Base-by-base conservation (phyloP, 1,140 invertebrate genomes). In the Thaumetopoea pityocampa region DNA sequence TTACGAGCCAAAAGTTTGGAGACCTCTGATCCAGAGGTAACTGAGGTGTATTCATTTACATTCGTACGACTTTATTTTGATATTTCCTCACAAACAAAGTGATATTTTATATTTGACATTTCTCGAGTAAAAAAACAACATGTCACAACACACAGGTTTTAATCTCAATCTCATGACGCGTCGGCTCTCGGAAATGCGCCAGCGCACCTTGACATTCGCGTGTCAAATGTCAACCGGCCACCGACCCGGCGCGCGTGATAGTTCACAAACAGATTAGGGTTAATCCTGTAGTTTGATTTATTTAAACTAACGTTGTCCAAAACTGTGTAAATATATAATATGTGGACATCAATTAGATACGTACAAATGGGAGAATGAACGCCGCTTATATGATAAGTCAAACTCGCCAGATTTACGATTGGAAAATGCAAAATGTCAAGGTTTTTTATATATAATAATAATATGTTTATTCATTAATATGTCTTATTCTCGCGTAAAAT, bases 211-310 rank as follows among this genome's bases (percentile, higher is more conserved):
- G 77, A 81, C 77, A 78, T 78, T 81, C 72, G 62, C 45, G 51
- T 81, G 77, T 81, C 73, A 81, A 81, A 81, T 81, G 77, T 78
- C 73, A 78, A 57, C 22, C 59, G 77, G 64, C 42, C 66, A 45
- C 49, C 51, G 69, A 78, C 56, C 71, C 56, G 28, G 42, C 32
- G 9, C 32, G 58, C 59, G 68, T 63, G 67, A 67, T 69, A 65
- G 54, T 65, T 62, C 51, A 49, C 22, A 36, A n/a, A 33, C 33
- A 51, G 35, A 50, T 57, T 53, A 55, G 35, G 4, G 32, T 5
- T 17, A 12, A 8, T 26, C 42, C 50, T 63, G 59, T 60, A 49
- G 67, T 67, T 72, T 65, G 45, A 33, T 51, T 41, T 41, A 28
- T 33, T 34, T 28, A 38, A 16, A 19, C 23, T 38, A 28, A 28